phyloP scores from a whole-genome alignment of 2,797 vertebrate species.

The Gephyroberyx darwinii region DNA sequence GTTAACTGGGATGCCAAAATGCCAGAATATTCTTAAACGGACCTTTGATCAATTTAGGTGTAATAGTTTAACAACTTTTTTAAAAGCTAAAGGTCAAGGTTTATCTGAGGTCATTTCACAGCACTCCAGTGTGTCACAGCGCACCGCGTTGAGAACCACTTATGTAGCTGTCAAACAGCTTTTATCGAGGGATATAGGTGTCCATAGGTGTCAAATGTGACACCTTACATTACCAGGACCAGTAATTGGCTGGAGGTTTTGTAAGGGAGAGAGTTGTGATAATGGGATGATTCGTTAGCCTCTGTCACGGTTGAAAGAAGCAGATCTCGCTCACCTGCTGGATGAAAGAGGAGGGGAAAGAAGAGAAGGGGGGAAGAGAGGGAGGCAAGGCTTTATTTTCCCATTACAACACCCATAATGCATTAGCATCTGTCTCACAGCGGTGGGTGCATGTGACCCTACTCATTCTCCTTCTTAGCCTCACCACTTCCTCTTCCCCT shows the following conservation, averaged over 20 bases:
- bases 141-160: background rate
- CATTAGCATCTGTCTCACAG: conserved; percentile 11
- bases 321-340: conserved; percentile 2
- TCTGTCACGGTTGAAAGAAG: background rate
- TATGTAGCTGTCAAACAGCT: conserved; percentile 10
- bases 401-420: background rate
- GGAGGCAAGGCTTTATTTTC: conserved; percentile 2
- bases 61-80: no score
- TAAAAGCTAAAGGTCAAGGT: no score
- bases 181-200: conserved; percentile 9
- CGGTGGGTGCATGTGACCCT: background rate
- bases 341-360: background rate
- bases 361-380: background rate
- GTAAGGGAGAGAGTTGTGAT: conserved; percentile 15
- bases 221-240: conserved; percentile 15
- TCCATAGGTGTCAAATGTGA: conserved; percentile 25
- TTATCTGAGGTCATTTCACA: background rate
- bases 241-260: conserved; percentile 43
- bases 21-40: no score
- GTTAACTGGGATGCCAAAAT: no score
- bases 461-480: background rate
- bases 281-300: conserved; percentile 35
- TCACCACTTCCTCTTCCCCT: background rate
- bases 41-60: no score
- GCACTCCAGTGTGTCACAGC: background rate